Percentiles rank a stretch among this genome's conserved stretches.
Evolutionary conservation across 2,888 invertebrate genomes (phyloP).

Genomic region (Leptogaster cylindrica): DNA sequence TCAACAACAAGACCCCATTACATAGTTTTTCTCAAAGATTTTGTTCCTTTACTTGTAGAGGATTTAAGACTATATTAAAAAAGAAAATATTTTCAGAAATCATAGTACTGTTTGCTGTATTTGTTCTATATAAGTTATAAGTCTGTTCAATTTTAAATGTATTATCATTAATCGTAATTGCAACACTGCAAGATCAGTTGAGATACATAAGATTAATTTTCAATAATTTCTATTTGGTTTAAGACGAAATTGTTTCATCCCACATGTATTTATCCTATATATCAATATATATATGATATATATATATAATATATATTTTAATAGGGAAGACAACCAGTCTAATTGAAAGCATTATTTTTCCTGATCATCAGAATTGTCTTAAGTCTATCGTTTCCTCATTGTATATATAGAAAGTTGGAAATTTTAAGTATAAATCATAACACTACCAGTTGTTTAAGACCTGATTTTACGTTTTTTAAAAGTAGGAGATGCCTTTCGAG

Average conservation of each 20-base stretch:
- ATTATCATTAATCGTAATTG: slow-evolving; percentile 34
- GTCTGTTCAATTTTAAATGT: slow-evolving; percentile 44
- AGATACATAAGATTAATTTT: no score
- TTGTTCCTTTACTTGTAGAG: slow-evolving; percentile 39
- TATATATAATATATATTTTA: no score
- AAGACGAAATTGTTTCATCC: slow-evolving; percentile 1
- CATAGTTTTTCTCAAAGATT: slow-evolving; percentile 28
- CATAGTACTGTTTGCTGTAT: slow-evolving; percentile 41
- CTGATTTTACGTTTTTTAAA: slow-evolving; percentile 25
- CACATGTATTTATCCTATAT: no score
- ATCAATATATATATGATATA: no score
- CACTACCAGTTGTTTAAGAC: slow-evolving; percentile 29
- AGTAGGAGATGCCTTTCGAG: neutral
- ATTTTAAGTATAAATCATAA: slow-evolving; percentile 34
- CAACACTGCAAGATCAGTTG: slow-evolving; percentile 10
- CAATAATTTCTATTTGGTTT: slow-evolving; percentile 1
- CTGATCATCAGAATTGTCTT: neutral
- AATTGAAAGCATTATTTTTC: no score
- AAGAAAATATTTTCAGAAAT: slow-evolving; percentile 29
- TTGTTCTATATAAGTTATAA: slow-evolving; percentile 47
- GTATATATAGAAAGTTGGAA: slow-evolving; percentile 42
- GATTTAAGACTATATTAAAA: slow-evolving; percentile 27
- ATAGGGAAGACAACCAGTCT: no score
- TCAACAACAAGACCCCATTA: slow-evolving; percentile 39
- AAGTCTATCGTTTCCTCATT: slow-evolving; percentile 27